A percentile compares a stretch with the other conserved stretches of the same genome.
Conservation (phyloP, 1,140 invertebrate species). For the Leptinotarsa lineolata region DNA sequence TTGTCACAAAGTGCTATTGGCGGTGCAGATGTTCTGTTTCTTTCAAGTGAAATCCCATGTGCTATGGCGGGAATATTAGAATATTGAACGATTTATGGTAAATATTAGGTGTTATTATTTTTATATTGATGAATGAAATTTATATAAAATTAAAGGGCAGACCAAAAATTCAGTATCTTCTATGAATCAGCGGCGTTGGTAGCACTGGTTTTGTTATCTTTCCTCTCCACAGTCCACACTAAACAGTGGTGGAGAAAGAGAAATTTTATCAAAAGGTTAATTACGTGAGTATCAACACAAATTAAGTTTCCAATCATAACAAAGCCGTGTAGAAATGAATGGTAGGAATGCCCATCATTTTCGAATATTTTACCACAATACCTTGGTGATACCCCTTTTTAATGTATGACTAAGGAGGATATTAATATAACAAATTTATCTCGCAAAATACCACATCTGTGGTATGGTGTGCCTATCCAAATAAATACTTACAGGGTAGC, state of each 20-base stretch:
- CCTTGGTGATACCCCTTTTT: no score
- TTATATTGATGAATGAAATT: neutral
- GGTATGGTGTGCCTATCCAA: no score
- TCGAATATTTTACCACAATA: no score
- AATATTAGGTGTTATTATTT: constrained; percentile 24
- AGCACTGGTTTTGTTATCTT: constrained; percentile 49
- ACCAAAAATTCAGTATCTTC: constrained; percentile 30
- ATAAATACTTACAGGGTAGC: no score
- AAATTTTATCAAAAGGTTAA: neutral
- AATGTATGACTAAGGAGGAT: no score
- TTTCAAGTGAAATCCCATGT: constrained; percentile 47
- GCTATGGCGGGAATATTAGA: constrained; percentile 52
- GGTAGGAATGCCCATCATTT: no score
- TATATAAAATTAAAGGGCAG: neutral
- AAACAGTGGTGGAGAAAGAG: constrained; percentile 36
- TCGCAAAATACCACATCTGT: no score
- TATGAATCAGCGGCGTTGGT: constrained; percentile 39
- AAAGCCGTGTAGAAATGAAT: no score
- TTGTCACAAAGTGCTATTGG: constrained; percentile 51
- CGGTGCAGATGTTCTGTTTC: constrained; percentile 54
- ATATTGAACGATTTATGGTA: constrained; percentile 40
- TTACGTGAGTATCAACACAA: neutral
- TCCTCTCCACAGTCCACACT: constrained; percentile 34
- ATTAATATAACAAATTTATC: no score
- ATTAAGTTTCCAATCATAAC: neutral